Conservation (phyloP, 2,113 vertebrate species). For the Coryphaenoides rupestris region DNA sequence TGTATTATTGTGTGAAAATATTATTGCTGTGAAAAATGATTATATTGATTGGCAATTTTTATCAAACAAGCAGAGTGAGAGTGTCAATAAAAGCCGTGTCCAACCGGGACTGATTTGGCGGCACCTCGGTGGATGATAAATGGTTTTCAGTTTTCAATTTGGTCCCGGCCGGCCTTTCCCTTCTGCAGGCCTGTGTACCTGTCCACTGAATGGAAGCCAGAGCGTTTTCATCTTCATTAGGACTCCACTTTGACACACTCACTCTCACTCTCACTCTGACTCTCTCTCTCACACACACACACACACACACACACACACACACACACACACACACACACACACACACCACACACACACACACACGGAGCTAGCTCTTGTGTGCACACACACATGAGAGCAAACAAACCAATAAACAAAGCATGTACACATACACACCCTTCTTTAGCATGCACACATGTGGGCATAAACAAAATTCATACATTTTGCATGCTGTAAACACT, state of each 20-base stretch:
- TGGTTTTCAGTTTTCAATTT: not conserved
- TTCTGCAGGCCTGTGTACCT: not conserved
- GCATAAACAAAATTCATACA: no score
- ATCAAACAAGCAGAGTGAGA: not conserved
- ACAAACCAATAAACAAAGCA: not conserved
- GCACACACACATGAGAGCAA: no score
- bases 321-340: not conserved
- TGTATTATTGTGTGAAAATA: no score
- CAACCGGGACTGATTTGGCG: not conserved
- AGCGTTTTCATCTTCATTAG: not conserved
- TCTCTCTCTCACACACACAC: not conserved
- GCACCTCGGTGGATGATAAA: not conserved
- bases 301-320: not conserved
- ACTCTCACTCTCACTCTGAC: no score
- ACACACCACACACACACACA: slow-evolving; percentile 4
- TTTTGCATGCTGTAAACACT: no score
- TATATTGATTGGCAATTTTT: no score
- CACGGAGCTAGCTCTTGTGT: no score
- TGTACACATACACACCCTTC: no score
- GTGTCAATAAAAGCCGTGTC: not conserved
- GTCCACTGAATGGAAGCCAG: not conserved
- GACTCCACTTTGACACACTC: not conserved
- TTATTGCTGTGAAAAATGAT: no score
- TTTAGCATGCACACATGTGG: no score
- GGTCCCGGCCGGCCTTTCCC: not conserved